Conservation (phyloP, 2,797 vertebrate species). For the Halcyon chelicuti region DNA sequence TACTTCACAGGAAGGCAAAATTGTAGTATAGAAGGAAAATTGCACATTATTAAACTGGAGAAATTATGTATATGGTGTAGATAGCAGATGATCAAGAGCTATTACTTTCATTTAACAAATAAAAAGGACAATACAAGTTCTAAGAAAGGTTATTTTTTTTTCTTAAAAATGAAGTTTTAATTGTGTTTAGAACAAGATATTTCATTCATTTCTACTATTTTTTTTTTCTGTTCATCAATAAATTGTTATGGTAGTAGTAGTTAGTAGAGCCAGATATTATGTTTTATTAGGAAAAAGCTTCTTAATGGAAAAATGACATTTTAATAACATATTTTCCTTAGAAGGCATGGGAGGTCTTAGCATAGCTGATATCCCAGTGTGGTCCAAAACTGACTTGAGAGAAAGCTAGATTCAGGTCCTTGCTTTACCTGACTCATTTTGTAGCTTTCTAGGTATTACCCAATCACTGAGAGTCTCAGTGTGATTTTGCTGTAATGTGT, state of each 20-base stretch:
- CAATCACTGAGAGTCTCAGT: not conserved
- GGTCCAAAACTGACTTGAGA: not conserved
- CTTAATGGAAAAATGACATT: not conserved
- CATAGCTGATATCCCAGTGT: not conserved
- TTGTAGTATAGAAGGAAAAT: not conserved
- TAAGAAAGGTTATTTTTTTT: not conserved
- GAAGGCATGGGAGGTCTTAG: not conserved
- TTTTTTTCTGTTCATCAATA: not conserved
- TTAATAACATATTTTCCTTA: not conserved
- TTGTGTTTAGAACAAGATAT: not conserved
- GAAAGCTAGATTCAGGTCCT: not conserved
- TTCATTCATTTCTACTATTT: accelerated
- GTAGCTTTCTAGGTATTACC: not conserved
- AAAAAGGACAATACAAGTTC: not conserved
- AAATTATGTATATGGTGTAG: not conserved
- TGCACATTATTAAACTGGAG: not conserved
- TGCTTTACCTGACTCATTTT: not conserved
- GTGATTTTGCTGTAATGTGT: not conserved
- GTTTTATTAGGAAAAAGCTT: not conserved
- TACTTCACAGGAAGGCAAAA: not conserved
- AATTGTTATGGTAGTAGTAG: not conserved
- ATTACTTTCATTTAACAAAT: not conserved
- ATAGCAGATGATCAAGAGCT: not conserved
- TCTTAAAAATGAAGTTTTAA: not conserved
- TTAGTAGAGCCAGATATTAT: not conserved